Base-by-base conservation (phyloP, 2,888 invertebrate genomes). In the Epirrhoe alternata region DNA sequence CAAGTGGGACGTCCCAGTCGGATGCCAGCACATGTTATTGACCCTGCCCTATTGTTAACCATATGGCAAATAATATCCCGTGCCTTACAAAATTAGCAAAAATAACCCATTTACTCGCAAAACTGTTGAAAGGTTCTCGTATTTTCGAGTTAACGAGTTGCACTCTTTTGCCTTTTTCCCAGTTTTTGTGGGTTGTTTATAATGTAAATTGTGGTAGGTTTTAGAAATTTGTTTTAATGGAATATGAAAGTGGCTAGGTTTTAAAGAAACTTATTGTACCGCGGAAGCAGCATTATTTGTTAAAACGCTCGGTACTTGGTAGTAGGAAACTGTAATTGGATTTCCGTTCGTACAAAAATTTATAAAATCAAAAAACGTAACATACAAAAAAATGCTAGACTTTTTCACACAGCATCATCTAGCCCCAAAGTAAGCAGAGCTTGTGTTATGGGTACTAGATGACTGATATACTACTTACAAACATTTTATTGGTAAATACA, bases 21-120 rank as follows among this genome's bases (percentile, higher is more conserved):
- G 84, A 87, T 84, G 83, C 85, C 83, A 83, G 83, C 83, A 81
- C 86, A 87, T 90, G 91, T 90, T 92, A 90, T 91, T 92, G 92
- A 92, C 92, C 90, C 87, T 85, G 82, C 86, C 86, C 89, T 86
- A 90, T 91, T 88, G 88, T 91, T 86, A 86, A 81, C 88, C 91
- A 92, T 91, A 89, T 90, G 92, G 87, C 78, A 81, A 76, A 77
- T 85, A 86, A 85, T 85, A 84, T 84, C 85, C 81, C 81, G 76
- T 80, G 78, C 78, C 78, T 71, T 71, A 73, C 68, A 73, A 79
- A 84, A 86, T 88, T 85, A 78, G 85, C 85, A 72, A 85, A 83
- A 85, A 78, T 81, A 77, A 69, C 73, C 68, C 75, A 74, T 71
- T 66, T 74, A 71, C 54, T 31, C 53, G 64, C 61, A 35, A 56